Conservation (phyloP, 2,797 vertebrate genomes). For the Meriones psammophilus region DNA sequence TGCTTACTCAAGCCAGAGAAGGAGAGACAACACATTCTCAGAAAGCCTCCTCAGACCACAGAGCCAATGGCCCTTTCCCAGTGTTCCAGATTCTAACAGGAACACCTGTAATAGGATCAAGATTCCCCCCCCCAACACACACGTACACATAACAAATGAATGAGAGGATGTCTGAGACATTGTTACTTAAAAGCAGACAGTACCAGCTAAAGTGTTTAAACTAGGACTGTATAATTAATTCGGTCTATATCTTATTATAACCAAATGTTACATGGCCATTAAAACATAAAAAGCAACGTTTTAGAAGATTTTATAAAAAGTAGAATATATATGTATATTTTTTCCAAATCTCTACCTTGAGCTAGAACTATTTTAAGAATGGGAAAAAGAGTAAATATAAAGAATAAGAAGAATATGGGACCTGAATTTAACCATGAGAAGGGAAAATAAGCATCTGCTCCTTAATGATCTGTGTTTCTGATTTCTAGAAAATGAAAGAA, state of each 20-base stretch:
- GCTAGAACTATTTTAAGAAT: background rate
- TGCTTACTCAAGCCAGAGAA: background rate
- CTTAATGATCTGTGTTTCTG: background rate
- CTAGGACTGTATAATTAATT: background rate
- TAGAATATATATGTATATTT: background rate
- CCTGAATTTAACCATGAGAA: constrained; percentile 30
- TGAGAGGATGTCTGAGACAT: background rate
- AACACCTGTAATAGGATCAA: background rate
- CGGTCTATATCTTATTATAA: background rate
- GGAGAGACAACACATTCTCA: background rate
- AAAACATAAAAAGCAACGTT: background rate
- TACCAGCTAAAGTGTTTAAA: background rate
- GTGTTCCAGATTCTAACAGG: background rate
- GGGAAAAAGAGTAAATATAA: background rate
- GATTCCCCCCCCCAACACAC: too few relatives aligned
- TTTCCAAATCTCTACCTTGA: constrained; percentile 27
- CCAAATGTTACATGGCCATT: background rate
- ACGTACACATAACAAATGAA: background rate
- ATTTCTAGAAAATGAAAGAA: constrained; percentile 6
- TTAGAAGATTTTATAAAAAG: constrained; percentile 2
- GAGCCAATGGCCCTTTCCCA: background rate
- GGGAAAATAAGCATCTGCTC: constrained; percentile 29
- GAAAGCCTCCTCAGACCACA: background rate
- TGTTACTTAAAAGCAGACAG: background rate
- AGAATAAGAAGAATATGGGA: background rate